Evolutionary conservation across 2,113 vertebrate species (phyloP).

Genomic region (Saccopteryx bilineata): DNA sequence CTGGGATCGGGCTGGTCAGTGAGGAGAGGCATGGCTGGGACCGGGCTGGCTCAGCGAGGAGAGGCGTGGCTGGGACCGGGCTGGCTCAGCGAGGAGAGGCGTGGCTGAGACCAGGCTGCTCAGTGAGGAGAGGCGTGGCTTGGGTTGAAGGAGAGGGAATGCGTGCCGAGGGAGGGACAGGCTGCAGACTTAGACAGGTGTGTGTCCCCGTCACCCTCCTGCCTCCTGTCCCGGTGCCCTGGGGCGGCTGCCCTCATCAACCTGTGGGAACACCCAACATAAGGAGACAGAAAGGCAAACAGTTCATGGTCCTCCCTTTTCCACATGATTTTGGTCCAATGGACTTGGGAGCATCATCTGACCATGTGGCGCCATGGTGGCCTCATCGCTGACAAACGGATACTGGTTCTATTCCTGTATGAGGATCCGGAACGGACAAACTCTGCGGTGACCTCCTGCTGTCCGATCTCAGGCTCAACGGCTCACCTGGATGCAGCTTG

Average conservation of each 20-base stretch:
- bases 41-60: background rate
- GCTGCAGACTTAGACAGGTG: background rate
- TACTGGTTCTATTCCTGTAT: background rate
- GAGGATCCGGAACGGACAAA: background rate
- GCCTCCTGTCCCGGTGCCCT: background rate
- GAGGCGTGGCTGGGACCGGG: background rate
- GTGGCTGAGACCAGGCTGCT: background rate
- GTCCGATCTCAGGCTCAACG: background rate
- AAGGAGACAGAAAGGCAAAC: background rate
- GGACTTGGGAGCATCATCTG: background rate
- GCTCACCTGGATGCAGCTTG: background rate
- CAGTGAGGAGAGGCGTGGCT: background rate
- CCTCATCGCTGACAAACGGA: background rate
- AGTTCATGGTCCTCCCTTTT: background rate
- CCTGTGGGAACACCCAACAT: background rate
- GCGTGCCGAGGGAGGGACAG: background rate
- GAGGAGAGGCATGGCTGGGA: accelerated
- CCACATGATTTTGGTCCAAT: background rate
- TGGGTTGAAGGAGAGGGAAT: background rate
- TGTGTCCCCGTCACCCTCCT: background rate
- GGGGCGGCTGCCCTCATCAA: no score
- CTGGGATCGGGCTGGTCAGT: background rate
- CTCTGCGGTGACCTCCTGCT: background rate
- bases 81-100: background rate
- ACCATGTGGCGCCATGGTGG: background rate